Conservation (phyloP, 2,113 vertebrate species). For the Stictonetta naevosa region DNA sequence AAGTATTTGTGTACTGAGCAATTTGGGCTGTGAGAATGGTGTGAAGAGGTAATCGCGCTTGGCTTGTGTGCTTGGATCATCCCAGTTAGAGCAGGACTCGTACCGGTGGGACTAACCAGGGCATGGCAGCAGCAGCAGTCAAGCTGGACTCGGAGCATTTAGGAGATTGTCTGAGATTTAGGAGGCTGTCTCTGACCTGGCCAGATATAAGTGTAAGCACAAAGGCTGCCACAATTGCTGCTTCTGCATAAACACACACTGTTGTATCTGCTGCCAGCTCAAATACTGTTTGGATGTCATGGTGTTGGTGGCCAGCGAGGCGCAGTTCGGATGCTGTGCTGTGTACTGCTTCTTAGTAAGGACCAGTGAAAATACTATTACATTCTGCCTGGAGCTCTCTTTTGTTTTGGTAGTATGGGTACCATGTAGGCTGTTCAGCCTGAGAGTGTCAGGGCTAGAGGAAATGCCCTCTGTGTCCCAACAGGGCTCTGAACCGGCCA, state of each 20-base stretch:
- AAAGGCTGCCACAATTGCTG: neutral
- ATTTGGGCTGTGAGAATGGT: neutral
- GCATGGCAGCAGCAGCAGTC: rapidly evolving
- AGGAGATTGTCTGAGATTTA: too few relatives aligned
- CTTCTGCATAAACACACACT: neutral
- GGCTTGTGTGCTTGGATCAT: neutral
- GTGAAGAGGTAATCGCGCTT: neutral
- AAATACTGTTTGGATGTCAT: neutral
- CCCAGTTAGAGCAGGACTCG: neutral
- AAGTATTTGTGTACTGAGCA: neutral
- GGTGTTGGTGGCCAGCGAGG: neutral
- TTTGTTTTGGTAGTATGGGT: neutral
- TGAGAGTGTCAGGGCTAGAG: neutral
- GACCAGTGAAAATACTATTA: neutral
- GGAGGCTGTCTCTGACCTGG: neutral
- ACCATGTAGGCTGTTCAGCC: neutral
- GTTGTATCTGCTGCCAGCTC: neutral
- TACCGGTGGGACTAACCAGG: neutral
- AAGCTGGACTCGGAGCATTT: neutral
- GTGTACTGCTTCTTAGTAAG: neutral
- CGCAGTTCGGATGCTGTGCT: neutral
- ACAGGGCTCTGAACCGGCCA: neutral
- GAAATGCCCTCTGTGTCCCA: neutral
- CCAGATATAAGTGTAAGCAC: neutral
- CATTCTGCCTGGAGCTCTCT: neutral